Percentiles rank a stretch among this genome's conserved stretches.
Evolutionary conservation across 2,113 vertebrate genomes (phyloP).

Genomic region (Pogona vitticeps): DNA sequence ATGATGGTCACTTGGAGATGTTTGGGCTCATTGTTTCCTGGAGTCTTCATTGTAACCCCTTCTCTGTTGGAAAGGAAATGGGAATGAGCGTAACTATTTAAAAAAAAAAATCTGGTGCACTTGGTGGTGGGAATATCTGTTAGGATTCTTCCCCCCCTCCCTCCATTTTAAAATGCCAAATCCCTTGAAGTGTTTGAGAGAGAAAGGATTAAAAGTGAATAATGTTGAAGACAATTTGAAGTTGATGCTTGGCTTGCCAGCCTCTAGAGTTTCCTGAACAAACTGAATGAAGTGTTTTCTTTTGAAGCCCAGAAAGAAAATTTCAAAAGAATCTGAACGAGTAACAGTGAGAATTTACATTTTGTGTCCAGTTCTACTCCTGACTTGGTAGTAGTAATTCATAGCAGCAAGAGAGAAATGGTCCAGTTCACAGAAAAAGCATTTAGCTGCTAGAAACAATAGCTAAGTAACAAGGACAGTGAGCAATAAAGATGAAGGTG

Average conservation of each 20-base stretch:
- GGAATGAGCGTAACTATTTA: not conserved
- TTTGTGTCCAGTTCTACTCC: constrained; percentile 62
- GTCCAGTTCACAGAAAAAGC: constrained; percentile 34
- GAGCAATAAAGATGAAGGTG: not conserved
- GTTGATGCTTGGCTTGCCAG: constrained; percentile 56
- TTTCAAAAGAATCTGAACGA: constrained; percentile 58
- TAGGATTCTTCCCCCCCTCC: constrained; percentile 18
- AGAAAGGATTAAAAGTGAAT: constrained; percentile 57
- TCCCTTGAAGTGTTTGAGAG: constrained; percentile 42
- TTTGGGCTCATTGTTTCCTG: not conserved
- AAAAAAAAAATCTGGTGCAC: not conserved
- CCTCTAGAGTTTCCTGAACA: constrained; percentile 58
- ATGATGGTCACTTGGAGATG: not conserved
- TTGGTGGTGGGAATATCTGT: constrained; percentile 28
- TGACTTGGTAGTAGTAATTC: constrained; percentile 58
- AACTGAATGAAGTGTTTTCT: constrained; percentile 62
- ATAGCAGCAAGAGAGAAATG: constrained; percentile 55
- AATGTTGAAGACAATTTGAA: constrained; percentile 57
- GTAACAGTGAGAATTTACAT: constrained; percentile 57
- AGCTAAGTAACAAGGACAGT: not conserved
- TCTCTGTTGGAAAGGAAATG: constrained; percentile 42
- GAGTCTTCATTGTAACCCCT: constrained; percentile 33
- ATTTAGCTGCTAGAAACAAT: constrained; percentile 17
- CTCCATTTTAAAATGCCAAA: not conserved
- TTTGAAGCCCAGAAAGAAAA: constrained; percentile 53